Conservation (phyloP, 2,888 invertebrate genomes). For the Rotaria sp. region DNA sequence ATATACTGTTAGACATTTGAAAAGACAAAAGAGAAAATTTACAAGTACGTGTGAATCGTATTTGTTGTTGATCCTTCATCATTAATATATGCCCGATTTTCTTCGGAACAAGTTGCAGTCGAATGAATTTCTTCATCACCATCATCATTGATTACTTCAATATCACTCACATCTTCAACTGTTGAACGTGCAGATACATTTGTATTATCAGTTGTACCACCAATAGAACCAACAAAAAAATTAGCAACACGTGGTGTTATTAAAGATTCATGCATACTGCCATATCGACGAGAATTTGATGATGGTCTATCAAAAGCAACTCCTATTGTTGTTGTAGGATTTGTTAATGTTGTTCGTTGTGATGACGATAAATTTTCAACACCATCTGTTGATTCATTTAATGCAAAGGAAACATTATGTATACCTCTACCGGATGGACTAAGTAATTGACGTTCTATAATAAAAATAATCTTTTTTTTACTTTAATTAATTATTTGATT, state of each 20-base stretch:
- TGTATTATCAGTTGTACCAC: background rate
- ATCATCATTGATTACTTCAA: background rate
- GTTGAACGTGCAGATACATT: background rate
- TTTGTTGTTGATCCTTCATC: background rate
- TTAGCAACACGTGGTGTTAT: background rate
- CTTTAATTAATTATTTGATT: background rate
- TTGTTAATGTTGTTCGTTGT: background rate
- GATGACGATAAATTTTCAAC: background rate
- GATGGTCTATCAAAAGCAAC: background rate
- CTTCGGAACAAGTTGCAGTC: background rate
- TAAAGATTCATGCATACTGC: background rate
- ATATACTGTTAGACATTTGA: background rate
- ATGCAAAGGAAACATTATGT: background rate
- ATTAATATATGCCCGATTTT: background rate
- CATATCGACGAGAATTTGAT: background rate
- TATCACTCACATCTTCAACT: background rate
- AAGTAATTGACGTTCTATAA: background rate
- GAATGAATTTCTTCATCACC: background rate
- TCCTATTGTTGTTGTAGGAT: background rate
- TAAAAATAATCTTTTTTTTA: background rate
- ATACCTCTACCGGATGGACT: background rate
- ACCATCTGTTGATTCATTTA: background rate
- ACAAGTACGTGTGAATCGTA: background rate
- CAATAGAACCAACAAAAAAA: background rate
- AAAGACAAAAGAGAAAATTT: background rate